A percentile compares a stretch with the other conserved stretches of the same genome.
phyloP scores from a whole-genome alignment of 1,140 invertebrate species.

The Ostrea denselamellosa region DNA sequence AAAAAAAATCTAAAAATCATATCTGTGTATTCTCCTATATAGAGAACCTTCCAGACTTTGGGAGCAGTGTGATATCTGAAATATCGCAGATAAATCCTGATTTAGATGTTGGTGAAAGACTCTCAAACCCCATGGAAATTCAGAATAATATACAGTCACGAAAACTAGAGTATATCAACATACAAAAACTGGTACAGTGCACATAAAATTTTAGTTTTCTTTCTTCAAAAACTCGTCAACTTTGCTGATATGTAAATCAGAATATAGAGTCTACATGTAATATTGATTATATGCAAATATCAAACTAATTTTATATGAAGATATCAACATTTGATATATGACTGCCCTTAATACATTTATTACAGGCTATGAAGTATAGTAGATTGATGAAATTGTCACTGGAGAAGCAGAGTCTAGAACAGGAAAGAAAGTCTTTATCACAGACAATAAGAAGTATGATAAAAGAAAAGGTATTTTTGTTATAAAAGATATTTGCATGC shows the following conservation, averaged over 20 bases:
- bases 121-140: not conserved
- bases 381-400: not conserved
- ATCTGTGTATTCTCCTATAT: not conserved
- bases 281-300: too few species aligned
- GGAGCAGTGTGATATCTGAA: slow-evolving; percentile 17
- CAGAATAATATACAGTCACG: not conserved
- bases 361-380: slow-evolving; percentile 4
- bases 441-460: not conserved
- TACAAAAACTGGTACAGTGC: slow-evolving; percentile 13
- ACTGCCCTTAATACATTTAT: not conserved
- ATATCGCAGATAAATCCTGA: not conserved
- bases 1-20: too few species aligned
- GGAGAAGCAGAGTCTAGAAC: not conserved
- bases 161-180: not conserved
- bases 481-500: too few species aligned
- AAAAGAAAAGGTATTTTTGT: not conserved
- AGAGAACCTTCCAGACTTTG: not conserved
- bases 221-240: too few species aligned
- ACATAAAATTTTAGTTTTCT: not conserved
- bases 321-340: too few species aligned
- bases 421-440: not conserved
- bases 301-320: too few species aligned
- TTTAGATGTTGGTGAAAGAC: not conserved
- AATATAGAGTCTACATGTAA: too few species aligned
- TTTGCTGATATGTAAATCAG: too few species aligned